These are phyloP conservation scores for Xerus inauris DNA, from an alignment of 2,113 vertebrate genomes.

Conservation along the genomic window DNA sequence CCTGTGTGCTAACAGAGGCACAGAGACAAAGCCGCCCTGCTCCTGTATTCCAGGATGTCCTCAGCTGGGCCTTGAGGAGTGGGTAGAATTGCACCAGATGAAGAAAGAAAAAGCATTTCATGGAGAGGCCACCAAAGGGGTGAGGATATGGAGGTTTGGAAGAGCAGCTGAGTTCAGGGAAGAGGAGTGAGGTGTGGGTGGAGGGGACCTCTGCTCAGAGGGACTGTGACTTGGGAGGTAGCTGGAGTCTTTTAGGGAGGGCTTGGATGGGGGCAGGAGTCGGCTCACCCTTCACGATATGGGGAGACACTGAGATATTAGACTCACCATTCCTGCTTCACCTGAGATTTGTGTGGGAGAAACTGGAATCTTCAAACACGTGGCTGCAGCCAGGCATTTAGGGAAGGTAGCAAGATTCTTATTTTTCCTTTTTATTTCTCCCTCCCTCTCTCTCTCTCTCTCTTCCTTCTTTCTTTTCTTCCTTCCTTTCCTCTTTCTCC, in stretches of 20 bases:
- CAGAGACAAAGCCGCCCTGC: background rate
- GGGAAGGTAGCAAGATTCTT: background rate
- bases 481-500: too few species aligned
- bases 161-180: background rate
- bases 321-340: background rate
- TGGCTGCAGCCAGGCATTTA: background rate
- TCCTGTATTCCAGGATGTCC: background rate
- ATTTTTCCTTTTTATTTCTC: too few species aligned
- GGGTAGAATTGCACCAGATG: background rate
- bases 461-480: fast-evolving
- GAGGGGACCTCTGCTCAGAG: background rate
- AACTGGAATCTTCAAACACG: background rate
- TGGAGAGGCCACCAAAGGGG: background rate
- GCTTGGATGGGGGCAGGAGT: background rate
- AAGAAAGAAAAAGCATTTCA: too few species aligned
- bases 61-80: background rate
- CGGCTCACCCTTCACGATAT: background rate
- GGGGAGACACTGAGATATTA: background rate
- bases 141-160: background rate
- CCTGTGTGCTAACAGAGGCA: background rate
- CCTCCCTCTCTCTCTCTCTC: background rate
- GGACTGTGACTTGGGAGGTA: background rate
- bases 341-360: background rate
- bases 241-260: background rate
- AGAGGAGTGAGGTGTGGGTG: background rate